Evolutionary conservation across 2,888 invertebrate genomes (phyloP).

Genomic region (Candidula unifasciata): DNA sequence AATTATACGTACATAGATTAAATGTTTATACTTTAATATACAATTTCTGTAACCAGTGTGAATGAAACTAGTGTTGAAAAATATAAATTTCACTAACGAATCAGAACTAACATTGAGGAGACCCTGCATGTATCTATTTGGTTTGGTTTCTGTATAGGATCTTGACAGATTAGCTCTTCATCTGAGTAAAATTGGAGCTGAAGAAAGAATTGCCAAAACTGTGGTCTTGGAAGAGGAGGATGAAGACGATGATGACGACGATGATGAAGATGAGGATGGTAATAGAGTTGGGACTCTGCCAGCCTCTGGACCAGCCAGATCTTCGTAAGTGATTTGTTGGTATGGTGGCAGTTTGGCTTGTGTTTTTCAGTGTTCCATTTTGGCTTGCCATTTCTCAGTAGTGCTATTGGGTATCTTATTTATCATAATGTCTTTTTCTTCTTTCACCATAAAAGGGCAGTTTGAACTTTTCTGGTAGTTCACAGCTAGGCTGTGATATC

Average conservation of each 20-base stretch:
- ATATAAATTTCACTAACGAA: too few relatives aligned
- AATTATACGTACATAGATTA: too few relatives aligned
- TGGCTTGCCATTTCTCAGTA: neutral
- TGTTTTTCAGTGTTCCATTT: neutral
- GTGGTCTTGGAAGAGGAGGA: constrained; percentile 66
- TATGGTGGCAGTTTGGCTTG: neutral
- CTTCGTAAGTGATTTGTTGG: constrained; percentile 83
- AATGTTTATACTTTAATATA: too few relatives aligned
- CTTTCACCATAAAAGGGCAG: too few relatives aligned
- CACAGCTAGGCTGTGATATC: too few relatives aligned
- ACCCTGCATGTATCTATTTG: neutral
- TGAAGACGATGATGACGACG: constrained; percentile 72
- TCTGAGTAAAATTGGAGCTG: constrained; percentile 92
- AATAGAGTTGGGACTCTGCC: constrained; percentile 90
- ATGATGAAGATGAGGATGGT: constrained; percentile 56
- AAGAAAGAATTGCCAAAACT: constrained; percentile 65
- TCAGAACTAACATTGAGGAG: too few relatives aligned
- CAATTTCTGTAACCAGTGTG: too few relatives aligned
- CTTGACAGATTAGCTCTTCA: constrained; percentile 97
- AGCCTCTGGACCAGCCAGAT: constrained; percentile 97
- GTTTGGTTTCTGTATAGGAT: constrained; percentile 83
- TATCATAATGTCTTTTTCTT: too few relatives aligned
- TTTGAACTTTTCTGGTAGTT: too few relatives aligned
- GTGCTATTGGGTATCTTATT: too few relatives aligned
- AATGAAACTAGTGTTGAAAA: too few relatives aligned